Evolutionary conservation across 2,797 vertebrate species (phyloP).

Genomic region (Pseudochirops corinnae): DNA sequence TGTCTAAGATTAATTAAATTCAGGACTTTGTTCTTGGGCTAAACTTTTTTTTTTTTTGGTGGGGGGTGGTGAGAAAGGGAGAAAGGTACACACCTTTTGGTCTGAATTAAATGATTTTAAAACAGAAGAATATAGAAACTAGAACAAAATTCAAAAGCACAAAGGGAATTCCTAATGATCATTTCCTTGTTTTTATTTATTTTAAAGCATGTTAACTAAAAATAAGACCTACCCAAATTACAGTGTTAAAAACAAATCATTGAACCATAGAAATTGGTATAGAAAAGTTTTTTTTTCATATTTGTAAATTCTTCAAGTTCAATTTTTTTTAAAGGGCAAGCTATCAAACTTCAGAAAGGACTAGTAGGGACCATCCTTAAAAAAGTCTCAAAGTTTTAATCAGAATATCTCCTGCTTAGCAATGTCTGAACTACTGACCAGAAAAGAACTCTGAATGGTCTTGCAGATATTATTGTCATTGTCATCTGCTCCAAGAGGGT

Average conservation of each 20-base stretch:
- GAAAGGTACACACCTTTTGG: neutral
- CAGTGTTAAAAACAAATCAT: neutral
- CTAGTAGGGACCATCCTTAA: neutral
- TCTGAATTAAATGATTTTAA: conserved; percentile 57
- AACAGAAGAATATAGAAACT: conserved; percentile 32
- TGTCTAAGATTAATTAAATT: conserved; percentile 21
- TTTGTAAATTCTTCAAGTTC: neutral
- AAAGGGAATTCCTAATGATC: neutral
- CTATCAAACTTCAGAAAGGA: neutral
- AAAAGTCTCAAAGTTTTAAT: neutral
- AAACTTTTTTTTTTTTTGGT: neutral
- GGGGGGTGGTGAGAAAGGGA: neutral
- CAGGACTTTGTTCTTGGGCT: conserved; percentile 12
- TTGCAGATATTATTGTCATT: neutral
- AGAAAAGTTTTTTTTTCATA: neutral
- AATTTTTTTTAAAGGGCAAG: neutral
- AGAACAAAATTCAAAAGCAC: conserved; percentile 12
- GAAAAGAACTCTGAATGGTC: neutral
- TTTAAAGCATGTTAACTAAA: neutral
- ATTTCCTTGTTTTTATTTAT: neutral
- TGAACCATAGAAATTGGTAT: neutral
- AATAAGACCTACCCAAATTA: neutral
- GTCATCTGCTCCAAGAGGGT: neutral
- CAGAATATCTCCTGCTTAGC: neutral
- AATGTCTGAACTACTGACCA: neutral